Evolutionary conservation across 92 coral and sea anemone genomes (phyloP).

Genomic region (Zoanthus sociatus): DNA sequence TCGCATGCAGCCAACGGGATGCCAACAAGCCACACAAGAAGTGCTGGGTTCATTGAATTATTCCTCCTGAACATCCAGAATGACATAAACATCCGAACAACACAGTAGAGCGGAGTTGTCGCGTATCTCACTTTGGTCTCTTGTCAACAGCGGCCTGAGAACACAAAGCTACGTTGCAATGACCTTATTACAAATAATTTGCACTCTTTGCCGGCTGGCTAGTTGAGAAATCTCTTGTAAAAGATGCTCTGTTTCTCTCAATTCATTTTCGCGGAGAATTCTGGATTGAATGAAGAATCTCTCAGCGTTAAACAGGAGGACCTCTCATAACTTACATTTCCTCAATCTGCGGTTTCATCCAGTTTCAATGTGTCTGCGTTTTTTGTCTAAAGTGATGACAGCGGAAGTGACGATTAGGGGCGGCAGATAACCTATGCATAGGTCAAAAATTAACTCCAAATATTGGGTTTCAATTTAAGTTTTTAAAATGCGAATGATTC

Average conservation of each 20-base stretch:
- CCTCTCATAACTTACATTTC: background rate
- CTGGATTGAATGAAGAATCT: background rate
- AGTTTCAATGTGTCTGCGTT: slow-evolving; percentile 14
- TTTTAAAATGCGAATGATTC: background rate
- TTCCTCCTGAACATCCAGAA: background rate
- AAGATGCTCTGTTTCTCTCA: background rate
- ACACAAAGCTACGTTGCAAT: background rate
- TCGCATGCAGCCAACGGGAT: slow-evolving; percentile 20
- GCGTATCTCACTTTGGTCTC: background rate
- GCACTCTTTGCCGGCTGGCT: background rate
- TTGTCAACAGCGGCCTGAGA: background rate
- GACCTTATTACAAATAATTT: background rate
- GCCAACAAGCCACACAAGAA: slow-evolving; percentile 18
- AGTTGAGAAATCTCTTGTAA: background rate
- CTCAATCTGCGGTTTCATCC: slow-evolving; percentile 13
- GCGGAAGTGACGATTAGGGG: slow-evolving; percentile 49
- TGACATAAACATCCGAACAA: background rate
- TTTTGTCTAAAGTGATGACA: slow-evolving; percentile 10
- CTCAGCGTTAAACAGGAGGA: background rate
- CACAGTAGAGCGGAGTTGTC: slow-evolving; percentile 8
- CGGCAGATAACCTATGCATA: slow-evolving; percentile 35
- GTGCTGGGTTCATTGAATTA: slow-evolving; percentile 7
- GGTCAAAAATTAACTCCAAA: slow-evolving; percentile 21
- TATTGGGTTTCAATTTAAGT: background rate
- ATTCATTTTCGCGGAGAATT: background rate